Evolutionary conservation across 2,888 invertebrate species (phyloP).

Genomic region (Cotesia congregata): DNA sequence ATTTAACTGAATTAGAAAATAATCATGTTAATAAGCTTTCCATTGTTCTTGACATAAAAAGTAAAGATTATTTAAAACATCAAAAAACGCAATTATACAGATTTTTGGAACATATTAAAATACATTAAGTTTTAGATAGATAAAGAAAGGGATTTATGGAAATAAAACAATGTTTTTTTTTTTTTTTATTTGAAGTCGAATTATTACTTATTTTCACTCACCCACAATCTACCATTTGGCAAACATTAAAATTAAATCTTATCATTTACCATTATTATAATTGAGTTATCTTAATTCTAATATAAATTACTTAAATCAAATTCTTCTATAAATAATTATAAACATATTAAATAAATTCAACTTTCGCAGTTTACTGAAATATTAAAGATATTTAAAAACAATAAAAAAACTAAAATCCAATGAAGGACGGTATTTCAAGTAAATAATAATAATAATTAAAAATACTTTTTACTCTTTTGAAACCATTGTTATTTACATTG

Average conservation of each 20-base stretch:
- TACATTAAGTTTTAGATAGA: background rate
- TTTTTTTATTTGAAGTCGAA: background rate
- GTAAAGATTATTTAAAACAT: conserved; percentile 52
- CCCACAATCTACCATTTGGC: conserved; percentile 3
- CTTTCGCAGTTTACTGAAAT: conserved; percentile 7
- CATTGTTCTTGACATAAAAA: conserved; percentile 49
- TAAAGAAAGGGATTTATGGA: background rate
- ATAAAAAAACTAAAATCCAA: background rate
- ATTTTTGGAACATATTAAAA: conserved; percentile 14
- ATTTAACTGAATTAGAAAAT: conserved; percentile 38
- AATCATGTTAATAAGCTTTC: conserved; percentile 45
- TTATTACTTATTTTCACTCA: background rate
- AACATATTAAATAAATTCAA: conserved; percentile 6
- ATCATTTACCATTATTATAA: conserved; percentile 14
- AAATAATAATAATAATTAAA: conserved; percentile 14
- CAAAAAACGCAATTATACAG: conserved; percentile 42
- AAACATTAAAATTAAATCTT: conserved; percentile 15
- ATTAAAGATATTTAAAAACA: background rate
- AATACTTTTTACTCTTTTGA: conserved; percentile 18
- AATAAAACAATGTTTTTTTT: background rate
- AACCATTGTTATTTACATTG: conserved; percentile 13
- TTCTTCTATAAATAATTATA: conserved; percentile 12
- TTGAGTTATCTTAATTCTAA: conserved; percentile 34
- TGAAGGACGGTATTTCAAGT: conserved; percentile 22
- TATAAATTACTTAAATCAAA: conserved; percentile 33